A percentile compares a stretch with the other conserved stretches of the same genome.
Evolutionary conservation across 2,888 invertebrate species (phyloP).

Genomic region (Ophonus ardosiacus): DNA sequence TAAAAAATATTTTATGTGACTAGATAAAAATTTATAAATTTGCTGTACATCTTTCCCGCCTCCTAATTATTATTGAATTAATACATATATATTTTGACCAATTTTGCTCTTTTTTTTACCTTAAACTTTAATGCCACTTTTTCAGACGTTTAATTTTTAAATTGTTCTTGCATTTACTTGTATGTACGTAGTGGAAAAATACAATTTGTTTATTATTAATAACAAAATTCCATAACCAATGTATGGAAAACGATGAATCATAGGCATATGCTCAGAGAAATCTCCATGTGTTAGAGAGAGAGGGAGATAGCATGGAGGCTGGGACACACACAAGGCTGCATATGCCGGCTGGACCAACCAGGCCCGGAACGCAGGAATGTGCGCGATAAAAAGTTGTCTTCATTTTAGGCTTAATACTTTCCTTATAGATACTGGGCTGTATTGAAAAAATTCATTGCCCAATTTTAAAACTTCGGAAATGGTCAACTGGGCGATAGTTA

Average conservation of each 20-base stretch:
- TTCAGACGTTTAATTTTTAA: not conserved
- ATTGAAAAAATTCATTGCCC: too few relatives aligned
- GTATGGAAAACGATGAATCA: slow-evolving; percentile 10
- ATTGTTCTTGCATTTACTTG: not conserved
- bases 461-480: too few relatives aligned
- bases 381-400: not conserved
- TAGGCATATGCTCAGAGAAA: slow-evolving; percentile 37
- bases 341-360: slow-evolving; percentile 49
- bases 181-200: not conserved
- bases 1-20: too few relatives aligned
- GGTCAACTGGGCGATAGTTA: too few relatives aligned
- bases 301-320: slow-evolving; percentile 47
- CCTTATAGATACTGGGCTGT: not conserved
- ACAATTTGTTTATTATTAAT: slow-evolving; percentile 43
- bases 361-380: slow-evolving; percentile 13
- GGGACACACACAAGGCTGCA: slow-evolving; percentile 53
- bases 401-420: not conserved
- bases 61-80: too few relatives aligned
- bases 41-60: too few relatives aligned
- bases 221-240: slow-evolving; percentile 38
- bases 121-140: not conserved
- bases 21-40: too few relatives aligned
- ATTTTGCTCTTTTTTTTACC: not conserved
- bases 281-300: not conserved
- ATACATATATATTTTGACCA: too few relatives aligned